These are phyloP conservation scores for Gallinago nigripennis DNA, from an alignment of 2,797 vertebrate genomes.

Conservation along the genomic window DNA sequence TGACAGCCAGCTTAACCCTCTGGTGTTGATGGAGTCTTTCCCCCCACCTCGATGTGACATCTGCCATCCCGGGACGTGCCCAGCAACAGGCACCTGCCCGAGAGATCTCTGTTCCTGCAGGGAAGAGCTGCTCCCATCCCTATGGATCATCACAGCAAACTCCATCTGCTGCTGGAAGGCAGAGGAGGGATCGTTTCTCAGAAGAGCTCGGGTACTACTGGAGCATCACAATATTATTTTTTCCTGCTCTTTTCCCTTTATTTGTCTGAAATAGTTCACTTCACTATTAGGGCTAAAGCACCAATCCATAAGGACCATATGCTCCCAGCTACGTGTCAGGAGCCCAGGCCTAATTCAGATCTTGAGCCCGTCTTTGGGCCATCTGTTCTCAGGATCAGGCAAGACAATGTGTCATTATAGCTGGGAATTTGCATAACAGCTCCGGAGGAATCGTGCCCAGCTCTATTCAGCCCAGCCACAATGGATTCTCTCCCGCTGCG, in stretches of 20 bases:
- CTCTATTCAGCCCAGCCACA: neutral
- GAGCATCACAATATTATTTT: neutral
- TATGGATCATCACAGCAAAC: neutral
- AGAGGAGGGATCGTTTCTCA: neutral
- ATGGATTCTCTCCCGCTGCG: neutral
- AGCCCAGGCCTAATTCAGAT: conserved; percentile 46
- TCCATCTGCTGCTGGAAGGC: neutral
- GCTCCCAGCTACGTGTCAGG: neutral
- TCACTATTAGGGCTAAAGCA: neutral
- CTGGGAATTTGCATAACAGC: conserved; percentile 40
- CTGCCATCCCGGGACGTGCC: neutral
- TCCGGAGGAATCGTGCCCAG: neutral
- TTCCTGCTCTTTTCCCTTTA: neutral
- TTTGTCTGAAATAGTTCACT: neutral
- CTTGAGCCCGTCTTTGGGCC: conserved; percentile 48
- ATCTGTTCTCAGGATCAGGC: conserved; percentile 36
- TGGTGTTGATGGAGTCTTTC: neutral
- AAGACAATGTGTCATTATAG: conserved; percentile 38
- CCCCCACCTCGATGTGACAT: neutral
- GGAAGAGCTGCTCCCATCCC: neutral
- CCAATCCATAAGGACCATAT: conserved; percentile 30
- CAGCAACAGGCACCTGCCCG: neutral
- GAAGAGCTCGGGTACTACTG: neutral
- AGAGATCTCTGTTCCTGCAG: neutral
- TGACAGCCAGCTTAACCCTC: neutral